phyloP scores from a whole-genome alignment of 2,797 vertebrate genomes.

The Sebastes baramenuke region DNA sequence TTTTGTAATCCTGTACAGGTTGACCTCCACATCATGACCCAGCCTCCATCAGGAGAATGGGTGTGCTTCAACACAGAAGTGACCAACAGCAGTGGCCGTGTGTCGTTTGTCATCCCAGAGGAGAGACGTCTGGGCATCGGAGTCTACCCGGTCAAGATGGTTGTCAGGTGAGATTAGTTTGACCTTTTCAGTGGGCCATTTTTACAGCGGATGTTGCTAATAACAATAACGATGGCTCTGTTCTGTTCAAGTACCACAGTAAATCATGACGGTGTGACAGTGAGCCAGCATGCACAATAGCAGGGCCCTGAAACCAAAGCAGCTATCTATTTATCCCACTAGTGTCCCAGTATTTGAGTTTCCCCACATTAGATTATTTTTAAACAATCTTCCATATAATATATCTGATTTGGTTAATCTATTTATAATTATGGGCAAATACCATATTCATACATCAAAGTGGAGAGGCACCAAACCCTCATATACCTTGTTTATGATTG shows the following conservation, averaged over 20 bases:
- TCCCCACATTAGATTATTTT: background rate
- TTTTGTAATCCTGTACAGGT: slow-evolving; percentile 79
- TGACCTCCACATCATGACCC: slow-evolving; percentile 97
- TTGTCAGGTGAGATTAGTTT: slow-evolving; percentile 88
- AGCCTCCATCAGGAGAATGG: slow-evolving; percentile 97
- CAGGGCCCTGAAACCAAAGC: background rate
- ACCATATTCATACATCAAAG: background rate
- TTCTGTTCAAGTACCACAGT: background rate
- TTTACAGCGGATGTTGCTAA: background rate
- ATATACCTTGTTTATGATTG: background rate
- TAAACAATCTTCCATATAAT: background rate
- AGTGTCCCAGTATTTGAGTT: background rate
- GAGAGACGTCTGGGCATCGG: slow-evolving; percentile 92
- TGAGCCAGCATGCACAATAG: background rate
- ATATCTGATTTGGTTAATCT: background rate
- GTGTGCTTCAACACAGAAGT: slow-evolving; percentile 93
- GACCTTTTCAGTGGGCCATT: background rate
- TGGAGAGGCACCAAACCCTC: background rate
- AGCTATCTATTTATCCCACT: background rate
- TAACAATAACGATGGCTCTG: background rate
- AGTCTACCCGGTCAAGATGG: slow-evolving; percentile 98
- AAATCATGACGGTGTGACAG: background rate
- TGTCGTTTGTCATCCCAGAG: slow-evolving; percentile 91
- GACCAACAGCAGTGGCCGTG: slow-evolving; percentile 94
- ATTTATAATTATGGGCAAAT: background rate